Evolutionary conservation across 2,113 vertebrate genomes (phyloP).

Genomic region (Bubo scandiacus): DNA sequence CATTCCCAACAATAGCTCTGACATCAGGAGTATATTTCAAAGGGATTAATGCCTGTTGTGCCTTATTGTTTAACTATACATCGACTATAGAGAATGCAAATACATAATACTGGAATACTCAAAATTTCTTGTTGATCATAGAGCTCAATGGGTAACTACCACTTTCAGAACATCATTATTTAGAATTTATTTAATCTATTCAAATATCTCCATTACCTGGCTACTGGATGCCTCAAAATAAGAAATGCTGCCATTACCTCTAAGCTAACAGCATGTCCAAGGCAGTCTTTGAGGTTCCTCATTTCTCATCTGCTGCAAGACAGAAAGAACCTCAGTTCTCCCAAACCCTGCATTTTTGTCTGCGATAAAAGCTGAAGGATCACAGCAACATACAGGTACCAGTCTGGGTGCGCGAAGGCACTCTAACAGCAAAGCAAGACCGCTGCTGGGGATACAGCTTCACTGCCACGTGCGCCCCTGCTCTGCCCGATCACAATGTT

Average conservation of each 20-base stretch:
- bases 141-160: not conserved
- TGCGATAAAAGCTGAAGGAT: not conserved
- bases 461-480: fast-evolving
- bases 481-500: fast-evolving
- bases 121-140: not conserved
- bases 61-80: not conserved
- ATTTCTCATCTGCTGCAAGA: not conserved
- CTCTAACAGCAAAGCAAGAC: not conserved
- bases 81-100: not conserved
- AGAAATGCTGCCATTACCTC: not conserved
- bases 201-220: not conserved
- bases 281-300: not conserved
- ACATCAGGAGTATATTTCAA: not conserved
- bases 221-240: not conserved
- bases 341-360: fast-evolving
- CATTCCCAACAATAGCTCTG: not conserved
- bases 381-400: fast-evolving
- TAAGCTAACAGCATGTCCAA: fast-evolving
- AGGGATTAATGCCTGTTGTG: not conserved
- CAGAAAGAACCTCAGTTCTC: not conserved
- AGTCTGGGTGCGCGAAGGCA: fast-evolving
- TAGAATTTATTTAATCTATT: not conserved
- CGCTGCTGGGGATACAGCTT: not conserved
- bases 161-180: not conserved
- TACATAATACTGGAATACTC: not conserved